Conservation (phyloP, 1,140 invertebrate genomes). For the Saccostrea glomerata region DNA sequence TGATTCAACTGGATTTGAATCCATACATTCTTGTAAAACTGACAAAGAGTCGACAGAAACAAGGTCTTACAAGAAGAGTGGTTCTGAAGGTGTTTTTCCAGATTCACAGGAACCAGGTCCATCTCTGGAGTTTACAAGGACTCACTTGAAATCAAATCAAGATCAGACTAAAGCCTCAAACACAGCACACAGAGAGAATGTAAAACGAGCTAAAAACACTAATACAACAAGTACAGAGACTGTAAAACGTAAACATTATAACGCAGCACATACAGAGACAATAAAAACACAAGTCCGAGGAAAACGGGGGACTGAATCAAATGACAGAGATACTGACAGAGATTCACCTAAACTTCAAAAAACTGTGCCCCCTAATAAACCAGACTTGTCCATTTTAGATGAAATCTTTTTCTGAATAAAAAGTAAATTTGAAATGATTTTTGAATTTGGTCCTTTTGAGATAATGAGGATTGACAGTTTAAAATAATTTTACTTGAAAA, state of each 20-base stretch:
- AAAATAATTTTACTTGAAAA: too few relatives aligned
- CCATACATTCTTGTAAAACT: background rate
- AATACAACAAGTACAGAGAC: background rate
- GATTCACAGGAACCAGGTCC: background rate
- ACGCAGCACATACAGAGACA: background rate
- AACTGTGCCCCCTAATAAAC: background rate
- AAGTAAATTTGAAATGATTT: background rate
- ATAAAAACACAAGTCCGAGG: background rate
- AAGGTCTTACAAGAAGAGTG: background rate
- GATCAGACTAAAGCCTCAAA: background rate
- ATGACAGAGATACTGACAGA: background rate
- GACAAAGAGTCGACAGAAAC: background rate
- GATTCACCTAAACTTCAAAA: background rate
- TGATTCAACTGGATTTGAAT: background rate
- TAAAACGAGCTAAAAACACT: background rate
- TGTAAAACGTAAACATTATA: background rate
- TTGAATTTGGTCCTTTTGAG: background rate
- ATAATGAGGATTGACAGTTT: too few relatives aligned
- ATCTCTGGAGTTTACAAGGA: background rate
- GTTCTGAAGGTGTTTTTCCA: background rate
- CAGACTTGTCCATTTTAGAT: background rate
- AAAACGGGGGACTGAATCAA: background rate
- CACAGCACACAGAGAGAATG: background rate
- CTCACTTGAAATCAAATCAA: background rate
- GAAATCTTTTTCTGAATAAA: slow-evolving; percentile 26